Evolutionary conservation across 2,888 invertebrate species (phyloP).

Genomic region (Helicoverpa assulta): DNA sequence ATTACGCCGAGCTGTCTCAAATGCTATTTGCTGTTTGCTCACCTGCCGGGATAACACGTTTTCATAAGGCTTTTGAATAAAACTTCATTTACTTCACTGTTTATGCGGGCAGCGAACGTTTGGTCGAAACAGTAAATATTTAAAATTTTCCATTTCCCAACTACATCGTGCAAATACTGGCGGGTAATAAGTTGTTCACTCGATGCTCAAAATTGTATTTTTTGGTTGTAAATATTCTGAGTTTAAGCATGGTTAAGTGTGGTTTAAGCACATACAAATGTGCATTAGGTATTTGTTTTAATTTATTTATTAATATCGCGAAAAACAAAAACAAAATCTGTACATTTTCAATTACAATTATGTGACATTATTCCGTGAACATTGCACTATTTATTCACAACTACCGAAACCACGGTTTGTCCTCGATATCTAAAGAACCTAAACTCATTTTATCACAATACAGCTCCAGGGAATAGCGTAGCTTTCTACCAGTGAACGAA

Average conservation of each 20-base stretch:
- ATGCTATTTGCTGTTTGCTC: conserved; percentile 63
- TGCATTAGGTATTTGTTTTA: too few species aligned
- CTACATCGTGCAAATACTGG: not conserved
- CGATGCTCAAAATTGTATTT: not conserved
- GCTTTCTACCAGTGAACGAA: not conserved
- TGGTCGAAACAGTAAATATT: conserved; percentile 12
- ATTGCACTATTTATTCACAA: too few species aligned
- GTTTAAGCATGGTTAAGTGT: too few species aligned
- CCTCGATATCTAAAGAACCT: not conserved
- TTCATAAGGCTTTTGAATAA: conserved; percentile 41
- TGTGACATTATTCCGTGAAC: too few species aligned
- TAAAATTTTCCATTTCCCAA: conserved; percentile 1
- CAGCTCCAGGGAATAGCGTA: not conserved
- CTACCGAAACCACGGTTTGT: too few species aligned
- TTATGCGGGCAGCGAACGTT: conserved; percentile 9
- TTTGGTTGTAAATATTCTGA: too few species aligned
- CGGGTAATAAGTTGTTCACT: not conserved
- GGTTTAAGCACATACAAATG: too few species aligned
- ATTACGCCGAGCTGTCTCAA: conserved; percentile 69
- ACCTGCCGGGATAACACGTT: conserved; percentile 58
- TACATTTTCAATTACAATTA: too few species aligned
- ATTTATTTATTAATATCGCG: too few species aligned
- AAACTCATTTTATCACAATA: not conserved
- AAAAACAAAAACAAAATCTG: too few species aligned
- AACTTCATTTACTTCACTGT: conserved; percentile 43